Conservation (phyloP, 2,888 invertebrate species). For the Drosophila nigricruria region DNA sequence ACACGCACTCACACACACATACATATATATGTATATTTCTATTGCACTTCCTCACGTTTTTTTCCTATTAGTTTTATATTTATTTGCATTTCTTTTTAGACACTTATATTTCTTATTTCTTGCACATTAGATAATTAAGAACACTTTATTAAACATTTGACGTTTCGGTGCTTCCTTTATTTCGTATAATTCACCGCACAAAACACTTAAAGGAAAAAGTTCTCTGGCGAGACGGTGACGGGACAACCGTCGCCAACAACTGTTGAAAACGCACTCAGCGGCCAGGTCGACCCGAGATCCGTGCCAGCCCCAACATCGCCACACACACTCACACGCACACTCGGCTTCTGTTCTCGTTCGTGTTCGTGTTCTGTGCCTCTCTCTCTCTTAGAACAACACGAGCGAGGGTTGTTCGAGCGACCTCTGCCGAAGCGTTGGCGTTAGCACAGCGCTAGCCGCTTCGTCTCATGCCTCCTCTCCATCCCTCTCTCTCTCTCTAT, state of each 20-base stretch:
- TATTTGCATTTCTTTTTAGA: constrained; percentile 38
- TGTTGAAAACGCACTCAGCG: constrained; percentile 71
- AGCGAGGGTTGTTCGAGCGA: constrained; percentile 57
- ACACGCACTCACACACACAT: neutral
- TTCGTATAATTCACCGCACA: constrained; percentile 50
- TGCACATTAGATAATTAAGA: constrained; percentile 34
- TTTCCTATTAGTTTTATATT: constrained; percentile 34
- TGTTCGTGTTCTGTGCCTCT: neutral
- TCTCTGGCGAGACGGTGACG: constrained; percentile 51
- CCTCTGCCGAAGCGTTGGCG: constrained; percentile 46
- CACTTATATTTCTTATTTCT: too few relatives aligned
- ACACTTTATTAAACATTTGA: constrained; percentile 47
- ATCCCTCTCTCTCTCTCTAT: neutral
- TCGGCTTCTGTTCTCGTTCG: constrained; percentile 48
- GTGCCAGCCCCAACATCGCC: constrained; percentile 48
- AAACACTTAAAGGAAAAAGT: constrained; percentile 38
- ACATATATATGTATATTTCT: neutral
- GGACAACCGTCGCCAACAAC: constrained; percentile 76
- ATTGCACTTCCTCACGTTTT: constrained; percentile 43
- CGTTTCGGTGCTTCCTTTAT: constrained; percentile 16
- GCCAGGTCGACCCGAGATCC: constrained; percentile 54
- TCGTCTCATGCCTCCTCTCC: neutral
- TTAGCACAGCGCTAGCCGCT: constrained; percentile 1
- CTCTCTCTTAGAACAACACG: constrained; percentile 37
- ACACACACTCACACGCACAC: constrained; percentile 20